phyloP scores from a whole-genome alignment of 2,797 vertebrate species.

The Lepus townsendii region DNA sequence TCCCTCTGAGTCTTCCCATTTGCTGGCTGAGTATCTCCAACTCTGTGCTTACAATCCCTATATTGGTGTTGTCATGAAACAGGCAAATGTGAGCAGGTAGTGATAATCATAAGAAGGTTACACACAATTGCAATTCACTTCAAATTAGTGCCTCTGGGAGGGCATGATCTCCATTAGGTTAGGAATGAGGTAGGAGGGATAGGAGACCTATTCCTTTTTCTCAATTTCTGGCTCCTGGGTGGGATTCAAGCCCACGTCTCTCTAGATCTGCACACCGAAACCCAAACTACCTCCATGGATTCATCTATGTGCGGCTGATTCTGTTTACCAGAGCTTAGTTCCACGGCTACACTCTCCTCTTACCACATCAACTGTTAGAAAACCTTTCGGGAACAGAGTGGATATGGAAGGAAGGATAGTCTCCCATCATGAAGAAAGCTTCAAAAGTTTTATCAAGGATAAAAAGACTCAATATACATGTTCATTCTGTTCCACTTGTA shows the following conservation, averaged over 20 bases:
- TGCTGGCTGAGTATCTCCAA: neutral
- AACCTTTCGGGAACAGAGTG: neutral
- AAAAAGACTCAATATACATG: neutral
- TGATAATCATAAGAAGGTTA: constrained; percentile 14
- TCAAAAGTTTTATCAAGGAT: neutral
- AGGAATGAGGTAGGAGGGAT: constrained; percentile 57
- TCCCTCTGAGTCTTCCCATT: neutral
- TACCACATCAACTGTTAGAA: neutral
- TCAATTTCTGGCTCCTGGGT: constrained; percentile 73
- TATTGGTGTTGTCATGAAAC: neutral
- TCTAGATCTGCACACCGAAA: neutral
- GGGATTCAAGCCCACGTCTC: constrained; percentile 67
- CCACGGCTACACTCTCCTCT: neutral
- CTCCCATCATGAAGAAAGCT: neutral
- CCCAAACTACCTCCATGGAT: constrained; percentile 27
- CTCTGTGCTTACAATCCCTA: neutral
- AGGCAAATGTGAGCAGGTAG: constrained; percentile 5
- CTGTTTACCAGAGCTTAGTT: constrained; percentile 55
- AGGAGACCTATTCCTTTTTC: neutral
- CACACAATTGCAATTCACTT: neutral
- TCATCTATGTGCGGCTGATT: constrained; percentile 60
- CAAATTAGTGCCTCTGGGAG: neutral
- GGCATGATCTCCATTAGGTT: constrained; percentile 73
- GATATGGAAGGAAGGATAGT: neutral
- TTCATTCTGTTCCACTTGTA: neutral